Base-by-base conservation (phyloP, 92 coral and sea anemone species). In the Paragorgia papillata region DNA sequence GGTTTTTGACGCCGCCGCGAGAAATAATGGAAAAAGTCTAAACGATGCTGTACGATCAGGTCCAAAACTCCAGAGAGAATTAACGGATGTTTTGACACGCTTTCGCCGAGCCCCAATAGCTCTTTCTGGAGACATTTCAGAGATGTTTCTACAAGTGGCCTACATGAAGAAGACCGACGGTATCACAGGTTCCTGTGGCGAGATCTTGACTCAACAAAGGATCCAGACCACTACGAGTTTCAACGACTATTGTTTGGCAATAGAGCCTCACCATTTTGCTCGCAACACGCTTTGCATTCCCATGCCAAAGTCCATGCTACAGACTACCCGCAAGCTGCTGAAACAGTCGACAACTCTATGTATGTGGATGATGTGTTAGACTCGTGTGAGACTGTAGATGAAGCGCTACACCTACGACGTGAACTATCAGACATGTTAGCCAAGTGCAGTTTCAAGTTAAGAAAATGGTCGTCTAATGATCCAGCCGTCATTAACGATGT, bases 1-100 rank as follows among this genome's bases (percentile, higher is more conserved):
- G 34, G 88, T 89, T 12, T 89, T 78, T 76, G 88, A 80, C 28
- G 88, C 86, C 2, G 75, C 84, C 27, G 84, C 84, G 9, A 88
- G 80, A 51, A 73, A 43, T 35, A 77, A 80, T 12, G 84, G 84
- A 34, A 41, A 79, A 32, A 71, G 83, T 60, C 37, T 88, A 63
- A 88, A 84, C 24, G 88, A 80, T 22, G 75, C 25, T 33, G 85
- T 84, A 24, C 71, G 81, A 59, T 80, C 70, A 67, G 86, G 84
- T 25, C 88, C 85, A 29, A 87, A 87, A 65, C 69, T 79, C 41
- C 85, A 87, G 33, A 59, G 62, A 19, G 85, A 79, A 31, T 65
- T 87, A 29, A 83, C 81, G 25, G 88, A 83, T 67, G 90, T 82
- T 53, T 66, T 78, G 57, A 37, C 74, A 33, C 56, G 86, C 34